Percentiles rank a stretch among this genome's conserved stretches.
Conservation (phyloP, 1,140 invertebrate species). For the Euglossa dilemma region DNA sequence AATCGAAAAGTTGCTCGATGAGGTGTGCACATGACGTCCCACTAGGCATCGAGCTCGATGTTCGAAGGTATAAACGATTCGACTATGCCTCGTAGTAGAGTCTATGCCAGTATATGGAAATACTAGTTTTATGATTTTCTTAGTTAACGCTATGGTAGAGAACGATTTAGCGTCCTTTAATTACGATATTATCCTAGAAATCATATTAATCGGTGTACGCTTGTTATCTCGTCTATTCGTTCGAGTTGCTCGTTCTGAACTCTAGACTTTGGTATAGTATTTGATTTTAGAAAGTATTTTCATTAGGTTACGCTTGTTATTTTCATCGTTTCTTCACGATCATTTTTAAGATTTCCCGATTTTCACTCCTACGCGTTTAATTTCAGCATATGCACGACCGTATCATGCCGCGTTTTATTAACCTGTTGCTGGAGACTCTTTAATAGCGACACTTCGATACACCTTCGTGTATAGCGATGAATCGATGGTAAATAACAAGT, state of each 20-base stretch:
- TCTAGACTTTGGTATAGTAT: too few relatives aligned
- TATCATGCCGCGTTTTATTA: constrained; percentile 14
- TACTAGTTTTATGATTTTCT: not conserved
- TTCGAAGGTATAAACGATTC: not conserved
- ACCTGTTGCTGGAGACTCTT: constrained; percentile 21
- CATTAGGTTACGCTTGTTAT: not conserved
- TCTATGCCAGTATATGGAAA: not conserved
- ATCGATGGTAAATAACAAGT: not conserved
- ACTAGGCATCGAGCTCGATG: not conserved
- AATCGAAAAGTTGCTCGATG: not conserved
- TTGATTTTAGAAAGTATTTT: not conserved
- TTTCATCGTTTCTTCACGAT: not conserved
- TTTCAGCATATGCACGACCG: not conserved
- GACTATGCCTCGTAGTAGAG: not conserved
- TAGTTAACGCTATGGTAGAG: not conserved
- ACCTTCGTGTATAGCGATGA: not conserved
- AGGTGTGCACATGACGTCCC: not conserved
- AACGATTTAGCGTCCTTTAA: too few relatives aligned
- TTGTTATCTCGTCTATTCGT: too few relatives aligned
- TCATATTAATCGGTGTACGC: too few relatives aligned
- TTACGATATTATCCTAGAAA: too few relatives aligned
- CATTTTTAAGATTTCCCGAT: not conserved
- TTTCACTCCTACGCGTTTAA: not conserved
- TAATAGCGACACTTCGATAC: not conserved
- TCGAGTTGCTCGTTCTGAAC: too few relatives aligned